Percentiles rank a stretch among this genome's conserved stretches.
Evolutionary conservation across 2,797 vertebrate genomes (phyloP).

Genomic region (Arctocebus calabarensis): DNA sequence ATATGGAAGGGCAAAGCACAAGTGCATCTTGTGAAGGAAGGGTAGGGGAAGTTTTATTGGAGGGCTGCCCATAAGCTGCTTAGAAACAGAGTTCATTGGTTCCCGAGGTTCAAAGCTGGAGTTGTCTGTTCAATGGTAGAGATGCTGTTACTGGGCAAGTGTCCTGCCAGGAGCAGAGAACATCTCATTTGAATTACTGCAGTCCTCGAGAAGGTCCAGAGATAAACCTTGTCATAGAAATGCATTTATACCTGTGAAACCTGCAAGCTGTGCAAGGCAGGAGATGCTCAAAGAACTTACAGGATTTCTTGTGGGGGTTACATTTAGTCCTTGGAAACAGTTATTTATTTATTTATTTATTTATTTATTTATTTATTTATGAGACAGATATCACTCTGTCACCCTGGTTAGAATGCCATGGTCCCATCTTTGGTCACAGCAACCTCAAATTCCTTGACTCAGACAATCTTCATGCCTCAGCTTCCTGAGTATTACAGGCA

Average conservation of each 20-base stretch:
- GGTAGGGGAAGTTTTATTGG: neutral
- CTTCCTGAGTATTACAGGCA: no score
- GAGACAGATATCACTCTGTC: no score
- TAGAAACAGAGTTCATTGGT: neutral
- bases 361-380: no score
- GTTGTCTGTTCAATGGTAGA: neutral
- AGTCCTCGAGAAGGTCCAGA: neutral
- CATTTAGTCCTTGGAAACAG: neutral
- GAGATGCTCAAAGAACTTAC: neutral
- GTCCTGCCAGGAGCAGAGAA: neutral
- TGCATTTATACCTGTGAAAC: neutral
- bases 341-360: no score
- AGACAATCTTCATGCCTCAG: no score
- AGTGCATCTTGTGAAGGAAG: neutral
- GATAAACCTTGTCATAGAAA: neutral
- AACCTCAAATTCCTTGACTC: no score
- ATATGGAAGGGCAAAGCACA: neutral
- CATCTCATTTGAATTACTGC: neutral
- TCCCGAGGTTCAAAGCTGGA: neutral
- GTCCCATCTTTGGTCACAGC: no score
- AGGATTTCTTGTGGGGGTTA: neutral
- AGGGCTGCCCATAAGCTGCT: neutral
- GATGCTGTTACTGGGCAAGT: no score
- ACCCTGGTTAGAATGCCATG: no score
- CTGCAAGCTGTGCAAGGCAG: neutral